Evolutionary conservation across 2,113 vertebrate genomes (phyloP).

Genomic region (Hemichromis elongatus): DNA sequence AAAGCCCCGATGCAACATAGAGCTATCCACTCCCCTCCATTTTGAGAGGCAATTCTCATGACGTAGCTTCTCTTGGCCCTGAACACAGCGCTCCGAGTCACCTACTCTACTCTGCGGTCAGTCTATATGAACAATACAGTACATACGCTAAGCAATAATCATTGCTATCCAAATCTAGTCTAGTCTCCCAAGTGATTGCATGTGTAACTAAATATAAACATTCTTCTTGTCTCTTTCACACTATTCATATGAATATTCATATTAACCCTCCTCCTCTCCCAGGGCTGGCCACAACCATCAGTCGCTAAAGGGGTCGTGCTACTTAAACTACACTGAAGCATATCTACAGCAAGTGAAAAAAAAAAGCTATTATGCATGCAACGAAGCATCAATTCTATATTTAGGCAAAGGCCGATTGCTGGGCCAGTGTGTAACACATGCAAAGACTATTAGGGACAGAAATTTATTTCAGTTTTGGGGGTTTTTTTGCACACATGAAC

Average conservation of each 20-base stretch:
- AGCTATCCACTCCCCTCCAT: constrained; percentile 52
- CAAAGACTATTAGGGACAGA: not conserved
- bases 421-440: constrained; percentile 9
- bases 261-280: constrained; percentile 4
- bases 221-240: constrained; percentile 4
- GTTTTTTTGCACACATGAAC: not conserved
- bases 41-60: constrained; percentile 54
- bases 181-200: constrained; percentile 19
- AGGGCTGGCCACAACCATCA: constrained; percentile 17
- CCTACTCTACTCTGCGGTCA: constrained; percentile 3
- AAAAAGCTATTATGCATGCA: constrained; percentile 24
- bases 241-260: constrained; percentile 1
- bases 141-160: constrained; percentile 16
- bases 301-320: constrained; percentile 16
- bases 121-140: constrained; percentile 13
- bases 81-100: constrained; percentile 19
- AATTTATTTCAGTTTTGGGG: not conserved
- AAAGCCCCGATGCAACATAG: constrained; percentile 41
- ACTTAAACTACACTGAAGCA: constrained; percentile 10
- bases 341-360: constrained; percentile 1
- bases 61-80: constrained; percentile 22
- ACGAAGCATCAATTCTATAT: constrained; percentile 11
- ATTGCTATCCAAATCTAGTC: not conserved
- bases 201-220: constrained; percentile 51
- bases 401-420: not conserved